A percentile compares a stretch with the other conserved stretches of the same genome.
Evolutionary conservation across 2,888 invertebrate species (phyloP).

Genomic region (Timema podura): DNA sequence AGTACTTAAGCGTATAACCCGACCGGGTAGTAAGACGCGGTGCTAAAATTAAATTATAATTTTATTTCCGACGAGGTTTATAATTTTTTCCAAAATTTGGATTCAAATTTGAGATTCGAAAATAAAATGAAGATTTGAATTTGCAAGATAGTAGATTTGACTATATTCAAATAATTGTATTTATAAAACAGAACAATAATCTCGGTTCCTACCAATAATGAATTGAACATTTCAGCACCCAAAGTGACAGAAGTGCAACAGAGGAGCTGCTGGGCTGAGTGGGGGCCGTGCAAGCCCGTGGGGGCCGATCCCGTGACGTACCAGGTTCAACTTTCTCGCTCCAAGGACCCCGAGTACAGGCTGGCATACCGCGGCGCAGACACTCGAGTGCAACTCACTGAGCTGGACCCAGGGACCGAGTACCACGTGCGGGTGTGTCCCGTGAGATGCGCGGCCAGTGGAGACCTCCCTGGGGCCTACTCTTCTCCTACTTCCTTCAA

Average conservation of each 20-base stretch:
- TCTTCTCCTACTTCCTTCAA: constrained; percentile 61
- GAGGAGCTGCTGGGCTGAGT: constrained; percentile 59
- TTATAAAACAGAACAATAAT: background rate
- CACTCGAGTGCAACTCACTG: constrained; percentile 58
- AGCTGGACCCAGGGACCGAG: constrained; percentile 69
- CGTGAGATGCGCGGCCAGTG: constrained; percentile 59
- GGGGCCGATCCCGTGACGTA: constrained; percentile 65
- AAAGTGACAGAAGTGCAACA: constrained; percentile 54
- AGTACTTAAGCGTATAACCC: no score
- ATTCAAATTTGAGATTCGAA: no score
- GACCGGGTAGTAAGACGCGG: no score
- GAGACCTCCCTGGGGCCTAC: constrained; percentile 64
- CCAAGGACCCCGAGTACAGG: constrained; percentile 58
- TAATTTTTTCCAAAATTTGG: no score
- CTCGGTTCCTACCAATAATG: no score
- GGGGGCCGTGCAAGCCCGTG: constrained; percentile 55
- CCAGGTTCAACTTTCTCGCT: constrained; percentile 63
- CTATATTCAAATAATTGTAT: background rate
- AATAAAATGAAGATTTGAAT: no score
- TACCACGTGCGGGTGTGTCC: constrained; percentile 76
- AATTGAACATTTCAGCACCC: constrained; percentile 49
- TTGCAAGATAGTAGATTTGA: no score
- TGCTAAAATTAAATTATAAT: no score
- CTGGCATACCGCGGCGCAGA: constrained; percentile 66
- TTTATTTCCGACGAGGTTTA: no score